phyloP scores from a whole-genome alignment of 1,140 invertebrate species.

The Drosophila sulfurigaster region DNA sequence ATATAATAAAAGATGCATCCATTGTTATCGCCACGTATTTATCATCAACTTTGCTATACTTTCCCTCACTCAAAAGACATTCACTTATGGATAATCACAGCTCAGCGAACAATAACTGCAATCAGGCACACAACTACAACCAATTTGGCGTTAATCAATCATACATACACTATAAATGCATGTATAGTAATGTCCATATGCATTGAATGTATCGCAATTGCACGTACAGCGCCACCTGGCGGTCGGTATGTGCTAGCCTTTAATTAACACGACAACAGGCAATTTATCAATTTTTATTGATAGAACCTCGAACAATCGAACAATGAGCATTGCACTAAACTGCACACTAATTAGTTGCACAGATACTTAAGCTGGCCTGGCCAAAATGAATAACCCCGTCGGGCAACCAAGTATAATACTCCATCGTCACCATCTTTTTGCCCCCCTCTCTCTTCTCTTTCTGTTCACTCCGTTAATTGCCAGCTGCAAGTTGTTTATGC shows the following conservation, averaged over 20 bases:
- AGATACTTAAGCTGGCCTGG: slow-evolving; percentile 4
- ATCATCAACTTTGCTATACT: slow-evolving; percentile 28
- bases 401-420: slow-evolving; percentile 10
- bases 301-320: slow-evolving; percentile 33
- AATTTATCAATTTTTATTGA: slow-evolving; percentile 64
- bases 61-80: slow-evolving; percentile 49
- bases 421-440: neutral
- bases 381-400: slow-evolving; percentile 33
- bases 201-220: slow-evolving; percentile 2
- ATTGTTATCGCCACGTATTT: neutral
- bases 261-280: slow-evolving; percentile 54
- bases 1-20: neutral
- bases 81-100: slow-evolving; percentile 40
- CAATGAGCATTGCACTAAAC: slow-evolving; percentile 27
- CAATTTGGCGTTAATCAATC: slow-evolving; percentile 52
- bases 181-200: slow-evolving; percentile 1
- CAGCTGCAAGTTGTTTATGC: slow-evolving; percentile 54
- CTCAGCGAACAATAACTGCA: slow-evolving; percentile 56
- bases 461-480: slow-evolving; percentile 48
- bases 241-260: slow-evolving; percentile 36
- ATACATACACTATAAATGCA: slow-evolving; percentile 14
- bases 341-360: slow-evolving; percentile 34
- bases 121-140: slow-evolving; percentile 59
- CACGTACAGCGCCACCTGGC: slow-evolving; percentile 54
- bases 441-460: neutral